Percentiles rank a stretch among this genome's conserved stretches.
Evolutionary conservation across 35 echinoderm and acorn worm species (phyloP).

Genomic region (Eucidaris tribuloides): DNA sequence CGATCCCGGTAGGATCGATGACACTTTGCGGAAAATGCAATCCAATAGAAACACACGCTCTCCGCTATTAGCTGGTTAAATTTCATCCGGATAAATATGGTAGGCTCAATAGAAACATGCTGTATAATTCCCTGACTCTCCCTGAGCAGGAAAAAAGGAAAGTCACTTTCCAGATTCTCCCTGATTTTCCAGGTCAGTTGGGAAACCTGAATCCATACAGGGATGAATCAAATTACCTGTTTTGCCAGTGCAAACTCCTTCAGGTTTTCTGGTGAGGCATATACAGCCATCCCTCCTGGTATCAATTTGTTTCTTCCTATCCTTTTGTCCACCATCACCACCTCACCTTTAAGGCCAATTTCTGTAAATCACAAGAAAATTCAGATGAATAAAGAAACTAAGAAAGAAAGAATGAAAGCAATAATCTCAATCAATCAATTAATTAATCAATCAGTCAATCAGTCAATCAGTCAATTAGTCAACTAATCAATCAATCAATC

Average conservation of each 20-base stretch:
- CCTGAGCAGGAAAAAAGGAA: too few relatives aligned
- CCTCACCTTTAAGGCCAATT: constrained; percentile 63
- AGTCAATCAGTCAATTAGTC: not conserved
- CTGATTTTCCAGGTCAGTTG: too few relatives aligned
- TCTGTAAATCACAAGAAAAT: constrained; percentile 43
- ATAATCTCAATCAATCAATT: not conserved
- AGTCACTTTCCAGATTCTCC: too few relatives aligned
- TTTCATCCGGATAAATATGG: too few relatives aligned
- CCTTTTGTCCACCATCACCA: constrained; percentile 67
- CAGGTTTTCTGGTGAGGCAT: constrained; percentile 89
- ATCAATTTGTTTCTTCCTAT: constrained; percentile 69
- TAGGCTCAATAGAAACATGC: too few relatives aligned
- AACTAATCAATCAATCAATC: too few relatives aligned
- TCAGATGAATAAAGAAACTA: not conserved
- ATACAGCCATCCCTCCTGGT: constrained; percentile 47
- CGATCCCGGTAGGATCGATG: too few relatives aligned
- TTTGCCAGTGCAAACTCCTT: constrained; percentile 43
- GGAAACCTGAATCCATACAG: too few relatives aligned
- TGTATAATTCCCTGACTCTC: too few relatives aligned
- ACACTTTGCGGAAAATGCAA: too few relatives aligned
- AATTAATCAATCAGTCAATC: not conserved
- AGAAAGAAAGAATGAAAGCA: not conserved
- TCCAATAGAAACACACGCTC: too few relatives aligned
- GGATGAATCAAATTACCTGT: not conserved
- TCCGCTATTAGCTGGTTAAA: too few relatives aligned